Evolutionary conservation across 2,888 invertebrate genomes (phyloP).

Genomic region (Plebejus melissa): DNA sequence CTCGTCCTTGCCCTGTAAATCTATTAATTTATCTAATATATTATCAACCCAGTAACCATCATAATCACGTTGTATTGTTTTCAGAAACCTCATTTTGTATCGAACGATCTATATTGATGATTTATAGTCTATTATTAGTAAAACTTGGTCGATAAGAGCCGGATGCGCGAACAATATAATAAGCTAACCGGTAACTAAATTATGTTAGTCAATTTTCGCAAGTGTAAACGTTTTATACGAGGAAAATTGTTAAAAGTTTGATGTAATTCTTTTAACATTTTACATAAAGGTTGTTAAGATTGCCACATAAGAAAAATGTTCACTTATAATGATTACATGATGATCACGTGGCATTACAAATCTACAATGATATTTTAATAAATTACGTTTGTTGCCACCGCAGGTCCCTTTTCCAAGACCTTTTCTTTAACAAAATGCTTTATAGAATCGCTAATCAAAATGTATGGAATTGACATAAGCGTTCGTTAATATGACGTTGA

Average conservation of each 20-base stretch:
- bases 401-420: too few relatives aligned
- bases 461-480: too few relatives aligned
- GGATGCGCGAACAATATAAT: conserved; percentile 40
- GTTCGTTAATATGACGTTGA: too few relatives aligned
- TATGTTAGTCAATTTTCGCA: background rate
- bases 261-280: background rate
- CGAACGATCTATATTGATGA: conserved; percentile 33
- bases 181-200: conserved; percentile 27
- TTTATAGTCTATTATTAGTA: conserved; percentile 45
- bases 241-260: background rate
- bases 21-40: conserved; percentile 18
- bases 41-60: conserved; percentile 7
- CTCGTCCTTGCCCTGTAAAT: conserved; percentile 27
- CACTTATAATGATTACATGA: too few relatives aligned
- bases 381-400: too few relatives aligned
- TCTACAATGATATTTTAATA: background rate
- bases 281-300: background rate
- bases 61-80: conserved; percentile 20
- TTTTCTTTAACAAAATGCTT: too few relatives aligned
- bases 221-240: conserved; percentile 5
- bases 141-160: conserved; percentile 39
- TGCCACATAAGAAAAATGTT: background rate
- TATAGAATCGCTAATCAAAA: too few relatives aligned
- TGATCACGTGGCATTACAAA: background rate
- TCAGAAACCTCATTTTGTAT: conserved; percentile 6